Percentiles rank a stretch among this genome's conserved stretches.
Evolutionary conservation across 1,140 invertebrate species (phyloP).

Genomic region (Callitettix versicolor): DNA sequence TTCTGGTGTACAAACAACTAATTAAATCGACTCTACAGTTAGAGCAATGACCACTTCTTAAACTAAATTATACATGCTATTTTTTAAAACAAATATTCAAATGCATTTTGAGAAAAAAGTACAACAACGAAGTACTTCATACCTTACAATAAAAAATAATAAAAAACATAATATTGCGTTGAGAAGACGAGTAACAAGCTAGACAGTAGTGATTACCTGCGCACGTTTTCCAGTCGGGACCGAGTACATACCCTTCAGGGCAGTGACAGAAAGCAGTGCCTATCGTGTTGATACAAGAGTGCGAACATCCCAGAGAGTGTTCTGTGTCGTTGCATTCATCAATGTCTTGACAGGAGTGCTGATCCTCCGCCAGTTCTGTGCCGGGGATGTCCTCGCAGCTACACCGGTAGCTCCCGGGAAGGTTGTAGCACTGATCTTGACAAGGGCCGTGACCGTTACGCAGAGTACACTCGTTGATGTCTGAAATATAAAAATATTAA

Average conservation of each 20-base stretch:
- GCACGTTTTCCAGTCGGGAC: slow-evolving; percentile 42
- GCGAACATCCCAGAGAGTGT: slow-evolving; percentile 34
- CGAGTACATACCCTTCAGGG: slow-evolving; percentile 45
- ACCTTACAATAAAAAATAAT: too few species aligned
- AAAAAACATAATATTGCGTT: too few species aligned
- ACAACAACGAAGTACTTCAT: too few species aligned
- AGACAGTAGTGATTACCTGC: neutral
- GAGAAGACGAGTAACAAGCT: too few species aligned
- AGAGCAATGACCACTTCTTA: too few species aligned
- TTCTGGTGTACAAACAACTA: too few species aligned
- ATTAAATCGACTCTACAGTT: too few species aligned
- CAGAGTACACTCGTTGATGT: slow-evolving; percentile 47
- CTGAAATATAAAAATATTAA: slow-evolving; percentile 28
- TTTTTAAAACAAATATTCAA: too few species aligned
- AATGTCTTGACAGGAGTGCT: slow-evolving; percentile 36
- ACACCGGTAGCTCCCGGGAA: slow-evolving; percentile 47
- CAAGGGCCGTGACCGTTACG: slow-evolving; percentile 56
- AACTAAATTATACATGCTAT: too few species aligned
- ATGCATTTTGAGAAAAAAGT: too few species aligned
- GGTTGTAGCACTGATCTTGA: slow-evolving; percentile 53
- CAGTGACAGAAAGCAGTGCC: slow-evolving; percentile 62
- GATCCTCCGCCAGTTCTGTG: slow-evolving; percentile 45
- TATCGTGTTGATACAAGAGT: slow-evolving; percentile 56
- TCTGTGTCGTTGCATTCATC: slow-evolving; percentile 46
- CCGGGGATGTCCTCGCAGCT: slow-evolving; percentile 41